Percentiles rank a stretch among this genome's conserved stretches.
phyloP scores from a whole-genome alignment of 2,888 invertebrate genomes.

The Lycaena phlaeas region DNA sequence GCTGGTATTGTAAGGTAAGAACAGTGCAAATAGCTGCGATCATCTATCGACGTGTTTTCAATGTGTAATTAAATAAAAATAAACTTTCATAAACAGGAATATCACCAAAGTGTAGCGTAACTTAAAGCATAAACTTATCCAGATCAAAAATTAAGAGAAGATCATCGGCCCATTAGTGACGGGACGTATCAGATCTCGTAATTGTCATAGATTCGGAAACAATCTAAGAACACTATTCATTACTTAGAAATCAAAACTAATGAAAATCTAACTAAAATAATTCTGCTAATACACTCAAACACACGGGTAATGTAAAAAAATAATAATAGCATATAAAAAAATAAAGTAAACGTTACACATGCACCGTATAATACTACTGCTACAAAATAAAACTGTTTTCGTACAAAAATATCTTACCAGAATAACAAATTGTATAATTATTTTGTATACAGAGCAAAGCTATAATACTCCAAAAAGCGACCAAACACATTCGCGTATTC shows the following conservation, averaged over 20 bases:
- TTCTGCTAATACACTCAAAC: conserved; percentile 71
- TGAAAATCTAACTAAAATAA: conserved; percentile 68
- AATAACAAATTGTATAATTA: conserved; percentile 67
- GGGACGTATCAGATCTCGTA: conserved; percentile 72
- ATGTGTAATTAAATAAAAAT: conserved; percentile 26
- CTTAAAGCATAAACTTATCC: conserved; percentile 48
- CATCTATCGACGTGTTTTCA: conserved; percentile 55
- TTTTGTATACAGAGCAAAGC: conserved; percentile 58
- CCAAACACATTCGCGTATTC: conserved; percentile 30
- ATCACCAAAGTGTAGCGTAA: conserved; percentile 56
- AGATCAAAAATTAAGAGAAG: conserved; percentile 54
- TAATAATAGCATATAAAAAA: conserved; percentile 58
- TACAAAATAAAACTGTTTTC: conserved; percentile 65
- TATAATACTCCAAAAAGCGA: conserved; percentile 62
- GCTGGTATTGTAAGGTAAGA: conserved; percentile 43
- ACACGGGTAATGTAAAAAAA: conserved; percentile 62
- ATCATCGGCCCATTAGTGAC: conserved; percentile 30
- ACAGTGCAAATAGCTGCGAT: conserved; percentile 20
- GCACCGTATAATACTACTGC: conserved; percentile 66
- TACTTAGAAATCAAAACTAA: conserved; percentile 62
- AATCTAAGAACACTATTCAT: conserved; percentile 65
- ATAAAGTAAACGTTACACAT: conserved; percentile 60
- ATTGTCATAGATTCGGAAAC: conserved; percentile 72
- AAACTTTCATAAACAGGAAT: conserved; percentile 44
- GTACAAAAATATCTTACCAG: conserved; percentile 69